Percentiles rank a stretch among this genome's conserved stretches.
Evolutionary conservation across 1,140 invertebrate species (phyloP).

Genomic region (Brachionus koreanus): DNA sequence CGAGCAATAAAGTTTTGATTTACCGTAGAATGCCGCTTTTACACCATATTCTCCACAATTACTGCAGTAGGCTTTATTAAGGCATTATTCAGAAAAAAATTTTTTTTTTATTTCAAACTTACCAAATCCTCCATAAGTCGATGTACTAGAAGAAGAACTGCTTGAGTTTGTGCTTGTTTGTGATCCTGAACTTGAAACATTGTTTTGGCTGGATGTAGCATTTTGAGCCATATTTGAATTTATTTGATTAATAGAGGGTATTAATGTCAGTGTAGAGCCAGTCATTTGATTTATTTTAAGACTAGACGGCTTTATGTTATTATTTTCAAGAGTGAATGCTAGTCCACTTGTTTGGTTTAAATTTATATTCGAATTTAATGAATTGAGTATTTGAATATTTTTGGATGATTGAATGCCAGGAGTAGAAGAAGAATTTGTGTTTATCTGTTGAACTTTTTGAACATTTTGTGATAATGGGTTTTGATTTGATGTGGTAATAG

Average conservation of each 20-base stretch:
- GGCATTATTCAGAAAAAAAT: neutral
- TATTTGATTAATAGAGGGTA: neutral
- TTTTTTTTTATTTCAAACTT: neutral
- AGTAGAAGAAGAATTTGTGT: neutral
- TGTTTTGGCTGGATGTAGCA: neutral
- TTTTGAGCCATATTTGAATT: neutral
- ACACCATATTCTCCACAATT: slow-evolving; percentile 82
- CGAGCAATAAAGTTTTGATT: slow-evolving; percentile 64
- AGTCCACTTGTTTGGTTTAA: neutral
- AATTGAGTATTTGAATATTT: slow-evolving; percentile 25
- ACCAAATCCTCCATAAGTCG: slow-evolving; percentile 30
- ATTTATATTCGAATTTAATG: neutral
- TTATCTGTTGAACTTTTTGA: neutral
- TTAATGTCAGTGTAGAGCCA: neutral
- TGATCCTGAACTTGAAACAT: neutral
- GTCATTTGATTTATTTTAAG: slow-evolving; percentile 25
- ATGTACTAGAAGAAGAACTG: neutral
- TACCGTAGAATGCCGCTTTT: slow-evolving; percentile 81
- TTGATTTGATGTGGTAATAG: neutral
- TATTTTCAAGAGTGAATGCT: neutral
- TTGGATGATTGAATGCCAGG: neutral
- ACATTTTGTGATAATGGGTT: neutral
- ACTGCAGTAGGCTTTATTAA: slow-evolving; percentile 70
- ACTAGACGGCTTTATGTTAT: neutral
- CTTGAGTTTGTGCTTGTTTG: neutral